Evolutionary conservation across 2,888 invertebrate species (phyloP), one percentile per base, ranked within the genome.

Genomic region (Melinopterus prodromus): DNA sequence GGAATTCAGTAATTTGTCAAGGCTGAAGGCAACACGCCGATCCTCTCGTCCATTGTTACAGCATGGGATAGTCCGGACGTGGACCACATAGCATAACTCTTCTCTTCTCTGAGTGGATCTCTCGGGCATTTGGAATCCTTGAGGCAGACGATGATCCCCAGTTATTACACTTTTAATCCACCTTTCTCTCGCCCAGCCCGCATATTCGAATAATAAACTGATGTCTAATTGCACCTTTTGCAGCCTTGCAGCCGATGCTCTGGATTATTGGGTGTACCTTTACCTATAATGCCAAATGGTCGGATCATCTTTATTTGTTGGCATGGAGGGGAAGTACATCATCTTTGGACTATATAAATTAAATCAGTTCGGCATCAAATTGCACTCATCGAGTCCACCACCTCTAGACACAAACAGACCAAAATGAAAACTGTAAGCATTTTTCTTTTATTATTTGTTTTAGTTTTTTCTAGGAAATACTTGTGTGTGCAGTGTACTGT

Each of bases 231-330:
- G 77, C 77, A 77, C 77, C 79, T 79, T 77, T 16, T 72, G 35
- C 74, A 79, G 79, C 82, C 80, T 82, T 79, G 80, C 71, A 77
- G 76, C 71, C 74, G 82, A 82, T 82, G 82, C 80, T 82, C 82
- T 82, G 82, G 82, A 80, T 82, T 80, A 82, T 77, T 75, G 38
- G 77, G 38, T 78, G 70, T 77, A 79, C 72, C 78, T 79, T 79
- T 78, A 71, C 77, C 38, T 70, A 16, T 81, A 76, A 74, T 74
- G 37, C 35, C 38, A 79, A 80, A 80, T 82, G 82, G 79, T 79
- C 78, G 82, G 82, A 78, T 82, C 81, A 80, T 82, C 82, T 80
- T 81, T 76, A 37, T 78, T 77, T 80, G 76, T 69, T 53, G 71
- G 77, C 77, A 72, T 77, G 79, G 79, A 69, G 79, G 79, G 77